Evolutionary conservation across 2,888 invertebrate genomes (phyloP).

Genomic region (Drosophila meridiana): DNA sequence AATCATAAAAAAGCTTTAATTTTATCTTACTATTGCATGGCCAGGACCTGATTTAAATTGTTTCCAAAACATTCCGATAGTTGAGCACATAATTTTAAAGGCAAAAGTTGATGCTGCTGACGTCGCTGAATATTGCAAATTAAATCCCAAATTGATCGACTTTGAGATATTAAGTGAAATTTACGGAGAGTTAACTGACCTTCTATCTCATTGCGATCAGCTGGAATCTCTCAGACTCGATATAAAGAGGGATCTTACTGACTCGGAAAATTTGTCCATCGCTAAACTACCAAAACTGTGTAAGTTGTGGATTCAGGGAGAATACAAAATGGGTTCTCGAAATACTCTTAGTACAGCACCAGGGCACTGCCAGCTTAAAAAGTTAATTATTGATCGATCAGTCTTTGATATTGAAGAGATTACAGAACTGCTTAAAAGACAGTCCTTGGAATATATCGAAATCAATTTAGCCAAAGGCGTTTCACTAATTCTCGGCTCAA

Average conservation of each 20-base stretch:
- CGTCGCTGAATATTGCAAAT: not conserved
- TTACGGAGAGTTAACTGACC: not conserved
- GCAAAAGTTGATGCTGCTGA: not conserved
- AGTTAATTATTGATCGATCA: not conserved
- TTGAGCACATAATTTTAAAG: not conserved
- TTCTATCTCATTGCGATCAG: slow-evolving; percentile 2
- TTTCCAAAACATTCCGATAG: not conserved
- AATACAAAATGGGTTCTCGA: not conserved
- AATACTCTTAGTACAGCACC: not conserved
- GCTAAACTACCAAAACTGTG: not conserved
- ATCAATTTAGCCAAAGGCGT: not conserved
- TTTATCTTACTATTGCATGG: not conserved
- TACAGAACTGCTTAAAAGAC: not conserved
- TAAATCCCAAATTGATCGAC: not conserved
- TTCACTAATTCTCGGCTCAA: not conserved
- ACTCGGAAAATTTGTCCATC: not conserved
- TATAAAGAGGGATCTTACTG: not conserved
- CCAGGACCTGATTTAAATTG: not conserved
- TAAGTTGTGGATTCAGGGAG: not conserved
- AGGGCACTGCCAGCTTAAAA: too few species aligned
- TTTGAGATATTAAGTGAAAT: not conserved
- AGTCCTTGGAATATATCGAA: not conserved
- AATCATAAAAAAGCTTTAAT: not conserved
- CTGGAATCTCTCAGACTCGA: not conserved
- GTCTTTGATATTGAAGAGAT: not conserved